phyloP scores from a whole-genome alignment of 2,888 invertebrate genomes.

The Marasmarcha lunaedactyla region DNA sequence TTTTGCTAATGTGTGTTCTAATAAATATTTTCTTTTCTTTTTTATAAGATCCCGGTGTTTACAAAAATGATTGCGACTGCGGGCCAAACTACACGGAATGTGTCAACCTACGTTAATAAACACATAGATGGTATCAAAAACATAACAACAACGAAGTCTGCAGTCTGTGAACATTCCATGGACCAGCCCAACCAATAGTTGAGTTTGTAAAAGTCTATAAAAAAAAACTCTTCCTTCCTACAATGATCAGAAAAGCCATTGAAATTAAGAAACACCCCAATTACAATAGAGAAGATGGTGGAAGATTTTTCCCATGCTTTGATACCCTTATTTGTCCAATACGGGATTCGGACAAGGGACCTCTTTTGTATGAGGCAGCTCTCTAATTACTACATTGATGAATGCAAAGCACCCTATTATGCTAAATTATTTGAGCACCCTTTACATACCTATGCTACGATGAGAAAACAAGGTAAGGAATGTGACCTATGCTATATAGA shows the following conservation, averaged over 20 bases:
- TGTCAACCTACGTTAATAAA: background rate
- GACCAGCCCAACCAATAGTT: background rate
- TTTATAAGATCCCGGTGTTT: background rate
- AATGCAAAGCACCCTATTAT: too few relatives aligned
- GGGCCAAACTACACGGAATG: background rate
- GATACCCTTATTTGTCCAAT: too few relatives aligned
- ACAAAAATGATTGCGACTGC: constrained; percentile 1
- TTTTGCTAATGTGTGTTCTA: too few relatives aligned
- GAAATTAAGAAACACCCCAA: constrained; percentile 2
- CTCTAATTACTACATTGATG: too few relatives aligned
- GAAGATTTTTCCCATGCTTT: too few relatives aligned
- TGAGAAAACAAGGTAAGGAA: too few relatives aligned
- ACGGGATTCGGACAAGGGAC: too few relatives aligned
- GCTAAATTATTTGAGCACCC: too few relatives aligned
- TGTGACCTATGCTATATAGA: too few relatives aligned
- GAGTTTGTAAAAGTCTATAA: background rate
- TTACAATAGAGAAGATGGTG: constrained; percentile 2
- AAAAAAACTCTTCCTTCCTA: background rate
- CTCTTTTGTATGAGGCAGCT: too few relatives aligned
- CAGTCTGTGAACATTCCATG: constrained; percentile 1
- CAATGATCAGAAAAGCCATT: background rate
- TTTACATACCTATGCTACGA: too few relatives aligned
- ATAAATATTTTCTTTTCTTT: too few relatives aligned
- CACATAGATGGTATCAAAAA: background rate
- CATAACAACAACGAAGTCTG: background rate